Evolutionary conservation across 2,113 vertebrate genomes (phyloP), one percentile per base, ranked within the genome.

Genomic region (Chinchilla lanigera): DNA sequence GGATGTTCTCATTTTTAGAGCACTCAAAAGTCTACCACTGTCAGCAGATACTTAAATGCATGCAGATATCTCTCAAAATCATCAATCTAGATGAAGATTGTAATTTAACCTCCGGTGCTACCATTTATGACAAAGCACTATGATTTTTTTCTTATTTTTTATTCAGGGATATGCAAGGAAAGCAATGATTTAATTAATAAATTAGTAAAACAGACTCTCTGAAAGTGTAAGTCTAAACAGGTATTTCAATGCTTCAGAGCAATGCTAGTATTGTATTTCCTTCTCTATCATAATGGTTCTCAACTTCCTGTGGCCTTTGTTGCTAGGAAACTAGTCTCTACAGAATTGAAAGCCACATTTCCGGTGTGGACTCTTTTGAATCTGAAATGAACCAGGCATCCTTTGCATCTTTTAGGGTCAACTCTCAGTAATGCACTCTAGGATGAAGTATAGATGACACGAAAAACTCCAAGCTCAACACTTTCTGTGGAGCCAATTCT

Each of bases 311-410:
- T 96, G 94, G 85, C 86, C 88, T 98, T 95, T 94, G 96, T 98
- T 98, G 98, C 98, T 98, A 98, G 97, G 98, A 97, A 97, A 98
- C 97, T 86, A 93, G 86, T 89, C 65, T 95, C 14, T 69, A 87
- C 61, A 82, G 67, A 93, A 78, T 90, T 73, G 88, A 94, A 96
- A 96, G 67, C 89, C 58, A 90, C 50, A 41, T 93, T 97, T 93
- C 56, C 89, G 8, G 78, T 94, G 67, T 69, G 94, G 93, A 96
- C 41, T 82, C 50, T 77, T 22, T 52, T 61, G 78, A 89, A 24
- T 90, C 88, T 85, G 78, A 95, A 96, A 95, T 73, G 84, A 97
- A 90, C 47, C 24, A 52, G 90, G 52, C 4, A 19, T 92, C 50
- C 85, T 56, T 88, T 58, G 35, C 77, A 88, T 88, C 54, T 50